Evolutionary conservation across 2,113 vertebrate genomes (phyloP).

Genomic region (Peromyscus polionotus): DNA sequence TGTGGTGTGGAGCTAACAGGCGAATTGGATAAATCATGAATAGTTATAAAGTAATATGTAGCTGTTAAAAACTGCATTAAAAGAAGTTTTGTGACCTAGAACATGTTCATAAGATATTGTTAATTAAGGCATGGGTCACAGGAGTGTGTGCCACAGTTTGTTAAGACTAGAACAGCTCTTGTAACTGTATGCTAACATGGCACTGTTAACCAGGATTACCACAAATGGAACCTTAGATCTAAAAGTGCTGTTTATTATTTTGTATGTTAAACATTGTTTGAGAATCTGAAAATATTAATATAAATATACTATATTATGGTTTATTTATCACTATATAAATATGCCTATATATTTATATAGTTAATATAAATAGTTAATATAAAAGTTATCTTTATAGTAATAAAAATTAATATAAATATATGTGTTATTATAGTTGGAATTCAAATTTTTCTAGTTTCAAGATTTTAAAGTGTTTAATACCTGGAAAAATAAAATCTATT

Average conservation of each 20-base stretch:
- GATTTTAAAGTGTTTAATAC: conserved; percentile 35
- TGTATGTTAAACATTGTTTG: conserved; percentile 37
- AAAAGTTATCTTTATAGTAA: neutral
- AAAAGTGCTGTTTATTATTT: conserved; percentile 32
- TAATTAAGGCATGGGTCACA: neutral
- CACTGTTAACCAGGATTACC: neutral
- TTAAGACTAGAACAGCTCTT: neutral
- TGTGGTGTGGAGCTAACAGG: neutral
- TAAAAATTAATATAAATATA: conserved; percentile 22
- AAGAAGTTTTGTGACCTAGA: conserved; percentile 36
- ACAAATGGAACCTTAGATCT: conserved; percentile 43
- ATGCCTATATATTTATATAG: neutral
- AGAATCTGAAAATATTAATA: conserved; percentile 41
- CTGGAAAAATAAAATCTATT: neutral
- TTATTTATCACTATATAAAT: neutral
- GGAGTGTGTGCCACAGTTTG: conserved; percentile 10
- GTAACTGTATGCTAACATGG: neutral
- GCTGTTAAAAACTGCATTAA: conserved; percentile 20
- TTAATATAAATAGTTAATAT: neutral
- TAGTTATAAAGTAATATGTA: conserved; percentile 12
- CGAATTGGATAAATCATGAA: conserved; percentile 44
- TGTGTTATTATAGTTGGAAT: conserved; percentile 31
- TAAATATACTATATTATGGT: neutral
- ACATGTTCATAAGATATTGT: conserved; percentile 17
- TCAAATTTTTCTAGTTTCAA: conserved; percentile 31